A percentile compares a stretch with the other conserved stretches of the same genome.
Conservation (phyloP, 2,113 vertebrate genomes). For the Charina bottae region DNA sequence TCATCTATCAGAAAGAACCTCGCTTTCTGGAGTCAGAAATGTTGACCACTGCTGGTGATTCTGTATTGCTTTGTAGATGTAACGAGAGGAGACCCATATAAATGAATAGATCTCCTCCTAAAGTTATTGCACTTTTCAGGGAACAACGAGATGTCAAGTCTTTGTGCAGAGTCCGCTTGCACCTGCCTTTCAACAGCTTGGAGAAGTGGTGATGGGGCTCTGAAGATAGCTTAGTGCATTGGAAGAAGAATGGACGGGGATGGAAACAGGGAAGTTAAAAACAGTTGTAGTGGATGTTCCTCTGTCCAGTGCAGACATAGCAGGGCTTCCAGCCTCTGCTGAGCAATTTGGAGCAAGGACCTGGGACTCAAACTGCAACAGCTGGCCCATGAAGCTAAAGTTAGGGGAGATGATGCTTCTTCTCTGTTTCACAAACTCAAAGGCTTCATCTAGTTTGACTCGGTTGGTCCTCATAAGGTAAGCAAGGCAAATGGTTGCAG, state of each 20-base stretch:
- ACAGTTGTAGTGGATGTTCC: slow-evolving; percentile 83
- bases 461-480: slow-evolving; percentile 99
- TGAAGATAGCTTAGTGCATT: slow-evolving; percentile 89
- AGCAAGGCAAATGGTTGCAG: slow-evolving; percentile 96
- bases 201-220: slow-evolving; percentile 96
- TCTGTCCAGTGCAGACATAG: slow-evolving; percentile 79
- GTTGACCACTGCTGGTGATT: not conserved
- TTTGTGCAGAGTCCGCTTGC: slow-evolving; percentile 24
- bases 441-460: slow-evolving; percentile 96
- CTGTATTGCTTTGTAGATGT: slow-evolving; percentile 27
- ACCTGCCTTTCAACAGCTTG: slow-evolving; percentile 84
- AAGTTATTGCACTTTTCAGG: slow-evolving; percentile 73
- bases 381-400: slow-evolving; percentile 99
- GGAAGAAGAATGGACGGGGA: slow-evolving; percentile 85
- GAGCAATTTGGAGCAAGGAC: slow-evolving; percentile 95
- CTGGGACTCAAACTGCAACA: slow-evolving; percentile 96
- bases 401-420: slow-evolving; percentile 98
- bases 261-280: slow-evolving; percentile 96
- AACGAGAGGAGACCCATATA: not conserved
- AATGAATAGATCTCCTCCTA: slow-evolving; percentile 45
- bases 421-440: slow-evolving; percentile 98
- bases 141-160: slow-evolving; percentile 46
- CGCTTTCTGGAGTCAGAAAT: slow-evolving; percentile 26
- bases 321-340: slow-evolving; percentile 89
- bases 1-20: slow-evolving; percentile 46